Evolutionary conservation across 2,113 vertebrate species (phyloP).

Genomic region (Galeopterus variegatus): DNA sequence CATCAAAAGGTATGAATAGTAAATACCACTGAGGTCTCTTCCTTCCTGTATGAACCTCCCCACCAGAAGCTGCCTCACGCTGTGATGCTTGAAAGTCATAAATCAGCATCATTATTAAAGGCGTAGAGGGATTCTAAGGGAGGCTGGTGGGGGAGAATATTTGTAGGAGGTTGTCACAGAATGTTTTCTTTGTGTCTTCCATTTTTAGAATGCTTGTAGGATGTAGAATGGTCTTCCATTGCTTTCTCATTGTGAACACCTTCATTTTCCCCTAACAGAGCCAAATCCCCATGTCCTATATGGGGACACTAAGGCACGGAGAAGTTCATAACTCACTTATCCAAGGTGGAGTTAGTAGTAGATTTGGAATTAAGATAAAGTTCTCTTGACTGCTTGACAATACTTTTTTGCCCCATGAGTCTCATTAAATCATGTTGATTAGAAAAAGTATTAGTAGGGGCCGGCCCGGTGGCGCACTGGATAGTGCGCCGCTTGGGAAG

Average conservation of each 20-base stretch:
- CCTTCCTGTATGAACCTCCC: conserved; percentile 72
- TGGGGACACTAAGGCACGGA: background rate
- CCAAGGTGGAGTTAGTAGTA: background rate
- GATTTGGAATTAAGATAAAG: background rate
- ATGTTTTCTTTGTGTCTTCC: background rate
- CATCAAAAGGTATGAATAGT: conserved; percentile 76
- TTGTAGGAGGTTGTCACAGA: background rate
- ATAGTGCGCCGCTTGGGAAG: no score
- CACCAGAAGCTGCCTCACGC: conserved; percentile 66
- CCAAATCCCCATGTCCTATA: background rate
- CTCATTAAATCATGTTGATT: background rate
- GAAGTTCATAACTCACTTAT: background rate
- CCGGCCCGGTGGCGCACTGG: no score
- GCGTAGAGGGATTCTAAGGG: background rate
- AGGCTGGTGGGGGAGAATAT: background rate
- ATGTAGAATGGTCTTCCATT: background rate
- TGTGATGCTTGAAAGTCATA: conserved; percentile 54
- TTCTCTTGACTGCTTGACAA: background rate
- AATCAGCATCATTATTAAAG: conserved; percentile 59
- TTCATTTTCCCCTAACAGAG: background rate
- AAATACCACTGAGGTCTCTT: conserved; percentile 64
- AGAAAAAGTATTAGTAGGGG: background rate
- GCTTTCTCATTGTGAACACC: background rate
- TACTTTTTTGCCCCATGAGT: background rate
- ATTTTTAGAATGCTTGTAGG: background rate